Evolutionary conservation across 2,797 vertebrate genomes (phyloP), one percentile per base, ranked within the genome.

Genomic region (Percopsis omiscomaycus): DNA sequence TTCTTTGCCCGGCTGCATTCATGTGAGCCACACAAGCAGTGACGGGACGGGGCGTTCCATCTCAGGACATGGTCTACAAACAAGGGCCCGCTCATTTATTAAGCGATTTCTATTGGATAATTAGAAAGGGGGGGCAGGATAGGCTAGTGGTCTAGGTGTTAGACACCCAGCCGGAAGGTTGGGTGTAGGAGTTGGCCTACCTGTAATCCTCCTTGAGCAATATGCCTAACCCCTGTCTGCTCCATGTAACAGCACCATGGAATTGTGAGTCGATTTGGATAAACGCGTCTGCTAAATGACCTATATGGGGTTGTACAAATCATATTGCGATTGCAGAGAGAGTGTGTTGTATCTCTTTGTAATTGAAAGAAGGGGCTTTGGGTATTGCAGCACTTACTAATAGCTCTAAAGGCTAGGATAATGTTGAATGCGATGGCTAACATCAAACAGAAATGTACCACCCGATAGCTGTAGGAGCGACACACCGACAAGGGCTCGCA

Each of bases 21-120:
- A 91, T 86, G 89, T 88, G 90, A 89, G 85, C 86, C 89, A 91
- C 87, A 88, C 88, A 86, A 90, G 90, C 82, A 86, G 82, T 82
- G 52, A 72, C 84, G 74, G 58, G 74, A 84, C 84, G 86, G 83
- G 84, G 82, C 72, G 83, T 73, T 77, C 60, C 59, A 72, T 84
- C 78, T 82, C 84, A 81, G 77, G 80, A 81, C 61, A 73, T 78
- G 86, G 88, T 80, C 83, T 69, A 86, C 80, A 81, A 88, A 86
- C 84, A 86, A 78, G 73, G 73, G 61, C 73, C 77, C 75, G 64
- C 80, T 88, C 71, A 80, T 86, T 89, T 87, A 89, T 89, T 86
- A 86, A 87, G 84, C 84, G 82, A 88, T 89, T 89, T 89, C 64
- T 69, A 83, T 64, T 66, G 61, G 67, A 60, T 2, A 88, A 89